phyloP scores from a whole-genome alignment of 2,888 invertebrate genomes.

The Drosophila silvestris region DNA sequence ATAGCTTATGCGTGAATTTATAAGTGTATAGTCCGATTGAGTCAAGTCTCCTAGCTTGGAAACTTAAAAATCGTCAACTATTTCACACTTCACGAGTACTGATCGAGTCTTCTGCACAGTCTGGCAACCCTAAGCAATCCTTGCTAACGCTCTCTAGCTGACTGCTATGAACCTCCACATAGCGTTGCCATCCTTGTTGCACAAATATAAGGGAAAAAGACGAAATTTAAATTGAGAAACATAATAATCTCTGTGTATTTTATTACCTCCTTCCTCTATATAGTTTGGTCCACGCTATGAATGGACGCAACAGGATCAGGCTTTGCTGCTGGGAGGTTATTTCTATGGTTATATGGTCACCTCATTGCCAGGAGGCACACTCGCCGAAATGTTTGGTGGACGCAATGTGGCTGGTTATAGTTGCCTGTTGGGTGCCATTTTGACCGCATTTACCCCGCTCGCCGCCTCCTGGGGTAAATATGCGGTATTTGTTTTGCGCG shows the following conservation, averaged over 20 bases:
- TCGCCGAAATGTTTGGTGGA: conserved; percentile 89
- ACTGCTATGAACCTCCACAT: neutral
- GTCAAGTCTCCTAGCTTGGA: neutral
- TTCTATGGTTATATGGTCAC: conserved; percentile 90
- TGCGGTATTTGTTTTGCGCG: conserved; percentile 87
- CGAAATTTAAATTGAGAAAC: neutral
- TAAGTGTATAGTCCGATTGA: neutral
- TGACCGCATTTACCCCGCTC: conserved; percentile 88
- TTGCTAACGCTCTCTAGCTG: neutral
- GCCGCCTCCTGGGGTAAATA: conserved; percentile 87
- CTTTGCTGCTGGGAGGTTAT: conserved; percentile 88
- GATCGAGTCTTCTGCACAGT: neutral
- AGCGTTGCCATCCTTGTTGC: neutral
- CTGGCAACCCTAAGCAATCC: neutral
- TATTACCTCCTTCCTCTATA: conserved; percentile 24
- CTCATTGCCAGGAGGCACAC: conserved; percentile 88
- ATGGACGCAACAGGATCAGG: conserved; percentile 88
- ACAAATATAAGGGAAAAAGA: neutral
- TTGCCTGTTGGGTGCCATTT: conserved; percentile 85
- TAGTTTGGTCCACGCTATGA: conserved; percentile 86
- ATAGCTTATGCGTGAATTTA: neutral
- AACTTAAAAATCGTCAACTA: neutral
- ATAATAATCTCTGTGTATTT: neutral
- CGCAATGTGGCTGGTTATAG: conserved; percentile 87
- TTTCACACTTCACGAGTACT: neutral